Percentiles rank a stretch among this genome's conserved stretches.
Conservation (phyloP, 1,140 invertebrate species). For the Bicyclus anynana region DNA sequence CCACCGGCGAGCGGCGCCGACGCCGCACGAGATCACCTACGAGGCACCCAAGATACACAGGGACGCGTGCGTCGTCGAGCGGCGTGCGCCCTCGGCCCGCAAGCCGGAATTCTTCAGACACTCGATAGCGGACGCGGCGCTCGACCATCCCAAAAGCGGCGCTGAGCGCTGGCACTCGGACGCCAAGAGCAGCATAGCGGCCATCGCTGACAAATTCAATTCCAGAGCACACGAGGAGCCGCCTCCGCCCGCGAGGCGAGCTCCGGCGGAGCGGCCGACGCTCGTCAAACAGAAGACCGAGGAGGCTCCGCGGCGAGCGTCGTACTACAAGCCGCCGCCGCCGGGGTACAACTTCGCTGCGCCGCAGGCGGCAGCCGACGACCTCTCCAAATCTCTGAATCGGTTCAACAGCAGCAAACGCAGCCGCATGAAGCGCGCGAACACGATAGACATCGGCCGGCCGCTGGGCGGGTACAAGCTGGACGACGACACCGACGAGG, state of each 20-base stretch:
- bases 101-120: constrained; percentile 61
- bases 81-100: constrained; percentile 34
- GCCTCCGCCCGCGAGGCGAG: constrained; percentile 49
- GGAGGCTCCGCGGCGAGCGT: constrained; percentile 46
- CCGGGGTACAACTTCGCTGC: constrained; percentile 67
- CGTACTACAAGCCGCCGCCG: constrained; percentile 55
- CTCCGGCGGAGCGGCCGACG: constrained; percentile 28
- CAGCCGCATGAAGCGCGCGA: constrained; percentile 89
- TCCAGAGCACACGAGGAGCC: constrained; percentile 39
- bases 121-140: constrained; percentile 46
- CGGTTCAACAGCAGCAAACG: constrained; percentile 83
- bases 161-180: constrained; percentile 46
- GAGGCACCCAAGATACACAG: constrained; percentile 45
- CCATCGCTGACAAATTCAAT: constrained; percentile 65
- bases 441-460: constrained; percentile 92
- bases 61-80: constrained; percentile 41
- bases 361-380: constrained; percentile 50
- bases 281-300: constrained; percentile 30
- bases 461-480: constrained; percentile 77
- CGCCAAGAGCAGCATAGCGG: constrained; percentile 54
- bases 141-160: constrained; percentile 26
- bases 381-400: constrained; percentile 63
- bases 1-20: constrained; percentile 44
- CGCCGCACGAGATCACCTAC: constrained; percentile 49
- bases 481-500: constrained; percentile 72